Conservation (phyloP, 2,797 vertebrate genomes). For the Micromesistius poutassou region DNA sequence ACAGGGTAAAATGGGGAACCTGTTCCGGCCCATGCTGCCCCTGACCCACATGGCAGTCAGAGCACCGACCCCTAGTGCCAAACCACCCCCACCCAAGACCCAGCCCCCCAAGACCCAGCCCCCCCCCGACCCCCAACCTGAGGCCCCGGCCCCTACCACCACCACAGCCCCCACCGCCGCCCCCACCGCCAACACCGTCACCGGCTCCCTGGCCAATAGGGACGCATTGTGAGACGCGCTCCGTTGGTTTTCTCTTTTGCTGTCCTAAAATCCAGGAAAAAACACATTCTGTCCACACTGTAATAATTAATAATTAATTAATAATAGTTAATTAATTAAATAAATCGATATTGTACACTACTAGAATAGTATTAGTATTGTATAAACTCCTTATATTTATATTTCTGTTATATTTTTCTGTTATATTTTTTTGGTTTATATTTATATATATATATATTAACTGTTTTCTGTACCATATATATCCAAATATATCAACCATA, state of each 20-base stretch:
- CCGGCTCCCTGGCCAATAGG: constrained; percentile 72
- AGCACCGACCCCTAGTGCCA: constrained; percentile 64
- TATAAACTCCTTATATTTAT: no score
- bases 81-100: constrained; percentile 42
- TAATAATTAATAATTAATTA: not conserved
- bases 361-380: no score
- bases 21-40: constrained; percentile 76
- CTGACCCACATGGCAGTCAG: constrained; percentile 80
- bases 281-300: not conserved
- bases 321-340: not conserved
- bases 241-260: not conserved
- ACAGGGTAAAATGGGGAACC: constrained; percentile 76
- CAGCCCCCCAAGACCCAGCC: constrained; percentile 46
- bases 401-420: no score
- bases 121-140: constrained; percentile 37
- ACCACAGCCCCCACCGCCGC: constrained; percentile 20
- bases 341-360: no score
- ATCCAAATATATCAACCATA: no score
- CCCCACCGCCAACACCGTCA: constrained; percentile 5
- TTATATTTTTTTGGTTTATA: no score
- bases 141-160: constrained; percentile 54
- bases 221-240: constrained; percentile 78
- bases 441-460: no score
- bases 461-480: no score
- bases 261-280: not conserved